Evolutionary conservation across 1,140 invertebrate species (phyloP).

Genomic region (Lordiphosa stackelbergi): DNA sequence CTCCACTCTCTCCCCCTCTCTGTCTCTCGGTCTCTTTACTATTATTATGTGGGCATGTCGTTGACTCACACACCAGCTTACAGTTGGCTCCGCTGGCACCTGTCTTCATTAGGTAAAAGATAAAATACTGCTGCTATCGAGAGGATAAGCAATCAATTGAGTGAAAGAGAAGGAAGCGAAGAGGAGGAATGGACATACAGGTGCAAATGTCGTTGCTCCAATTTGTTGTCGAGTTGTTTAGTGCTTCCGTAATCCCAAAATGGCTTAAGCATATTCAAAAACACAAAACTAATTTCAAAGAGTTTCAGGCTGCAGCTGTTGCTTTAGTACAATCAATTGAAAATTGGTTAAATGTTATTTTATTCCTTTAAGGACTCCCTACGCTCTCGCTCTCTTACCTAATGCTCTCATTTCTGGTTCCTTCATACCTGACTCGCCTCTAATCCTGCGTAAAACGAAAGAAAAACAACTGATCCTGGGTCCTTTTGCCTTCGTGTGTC

Average conservation of each 20-base stretch:
- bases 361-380: neutral
- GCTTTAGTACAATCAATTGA: neutral
- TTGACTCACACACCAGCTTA: neutral
- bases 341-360: neutral
- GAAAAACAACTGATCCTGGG: slow-evolving; percentile 1
- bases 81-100: slow-evolving; percentile 30
- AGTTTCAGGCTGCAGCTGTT: slow-evolving; percentile 15
- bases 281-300: slow-evolving; percentile 13
- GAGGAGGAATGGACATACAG: slow-evolving; percentile 30
- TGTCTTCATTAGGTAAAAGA: slow-evolving; percentile 59
- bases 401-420: slow-evolving; percentile 17
- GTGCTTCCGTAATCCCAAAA: slow-evolving; percentile 3
- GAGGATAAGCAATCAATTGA: slow-evolving; percentile 61
- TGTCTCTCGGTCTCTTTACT: too few relatives aligned
- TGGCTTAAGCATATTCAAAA: slow-evolving; percentile 32
- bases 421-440: slow-evolving; percentile 14
- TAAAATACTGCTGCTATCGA: slow-evolving; percentile 21
- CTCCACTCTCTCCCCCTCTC: neutral
- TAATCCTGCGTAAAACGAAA: slow-evolving; percentile 9
- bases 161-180: neutral
- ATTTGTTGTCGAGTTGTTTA: slow-evolving; percentile 26
- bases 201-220: slow-evolving; percentile 54
- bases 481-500: slow-evolving; percentile 39
- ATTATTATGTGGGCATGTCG: slow-evolving; percentile 13
- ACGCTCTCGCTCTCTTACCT: slow-evolving; percentile 1